phyloP scores from a whole-genome alignment of 2,888 invertebrate genomes.

The Drosophila histrio region DNA sequence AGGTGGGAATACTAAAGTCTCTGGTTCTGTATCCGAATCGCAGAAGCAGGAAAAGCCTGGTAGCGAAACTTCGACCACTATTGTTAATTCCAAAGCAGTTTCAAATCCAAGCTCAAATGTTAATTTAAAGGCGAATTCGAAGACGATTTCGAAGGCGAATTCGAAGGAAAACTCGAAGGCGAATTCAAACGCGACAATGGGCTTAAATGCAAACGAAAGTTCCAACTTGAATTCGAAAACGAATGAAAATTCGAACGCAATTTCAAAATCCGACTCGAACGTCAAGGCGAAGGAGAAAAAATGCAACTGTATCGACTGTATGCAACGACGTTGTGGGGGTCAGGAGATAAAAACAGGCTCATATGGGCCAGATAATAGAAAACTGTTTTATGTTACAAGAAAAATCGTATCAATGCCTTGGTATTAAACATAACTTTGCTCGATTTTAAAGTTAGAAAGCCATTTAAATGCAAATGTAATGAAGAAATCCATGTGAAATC shows the following conservation, averaged over 20 bases:
- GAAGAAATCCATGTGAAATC: not conserved
- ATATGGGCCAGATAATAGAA: conserved; percentile 19
- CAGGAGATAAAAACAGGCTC: conserved; percentile 3
- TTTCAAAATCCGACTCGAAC: not conserved
- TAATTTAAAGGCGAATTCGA: not conserved
- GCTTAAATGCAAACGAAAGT: not conserved
- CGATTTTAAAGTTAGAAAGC: not conserved
- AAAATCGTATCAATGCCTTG: conserved; percentile 24
- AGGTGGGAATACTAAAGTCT: not conserved
- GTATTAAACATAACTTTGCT: conserved; percentile 27
- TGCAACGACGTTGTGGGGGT: conserved; percentile 16
- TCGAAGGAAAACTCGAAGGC: not conserved
- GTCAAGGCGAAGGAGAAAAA: conserved; percentile 5
- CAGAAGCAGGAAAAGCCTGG: not conserved
- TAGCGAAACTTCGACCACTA: not conserved
- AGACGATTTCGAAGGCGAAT: not conserved
- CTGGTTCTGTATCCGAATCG: not conserved
- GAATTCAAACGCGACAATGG: not conserved
- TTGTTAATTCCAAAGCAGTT: not conserved
- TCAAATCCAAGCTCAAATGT: not conserved
- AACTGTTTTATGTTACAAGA: not conserved
- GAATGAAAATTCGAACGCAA: not conserved
- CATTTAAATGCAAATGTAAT: not conserved
- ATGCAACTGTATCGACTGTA: conserved; percentile 45
- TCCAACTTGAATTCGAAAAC: not conserved